A percentile compares a stretch with the other conserved stretches of the same genome.
These are phyloP conservation scores for Onychostoma macrolepis DNA, from an alignment of 2,113 vertebrate species.

Conservation along the genomic window DNA sequence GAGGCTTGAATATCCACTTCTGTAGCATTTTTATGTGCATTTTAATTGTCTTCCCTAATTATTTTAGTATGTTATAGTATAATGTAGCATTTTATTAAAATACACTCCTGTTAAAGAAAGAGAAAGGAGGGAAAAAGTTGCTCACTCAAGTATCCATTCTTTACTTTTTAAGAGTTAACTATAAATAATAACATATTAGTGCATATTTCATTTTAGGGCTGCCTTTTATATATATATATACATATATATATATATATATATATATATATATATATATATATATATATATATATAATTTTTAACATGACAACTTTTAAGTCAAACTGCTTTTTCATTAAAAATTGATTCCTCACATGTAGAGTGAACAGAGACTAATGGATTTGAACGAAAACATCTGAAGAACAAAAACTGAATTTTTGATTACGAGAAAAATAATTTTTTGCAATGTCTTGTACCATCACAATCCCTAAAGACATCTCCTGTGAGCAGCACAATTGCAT, in stretches of 20 bases:
- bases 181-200: background rate
- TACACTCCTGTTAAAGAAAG: background rate
- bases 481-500: conserved; percentile 65
- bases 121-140: background rate
- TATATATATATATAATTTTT: no score
- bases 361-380: background rate
- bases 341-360: background rate
- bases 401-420: background rate
- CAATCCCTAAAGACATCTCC: conserved; percentile 59
- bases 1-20: background rate
- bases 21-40: conserved; percentile 39
- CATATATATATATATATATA: no score
- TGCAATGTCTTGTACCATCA: conserved; percentile 55
- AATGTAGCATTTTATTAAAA: background rate
- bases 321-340: background rate
- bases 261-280: no score
- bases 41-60: conserved; percentile 9
- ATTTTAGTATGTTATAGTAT: background rate
- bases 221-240: background rate
- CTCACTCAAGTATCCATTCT: no score
- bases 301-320: background rate
- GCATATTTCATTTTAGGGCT: background rate
- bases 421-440: background rate
- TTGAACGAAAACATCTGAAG: background rate
- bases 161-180: background rate